Evolutionary conservation across 2,113 vertebrate genomes (phyloP), one percentile per base, ranked within the genome.

Genomic region (Arvicanthis niloticus): DNA sequence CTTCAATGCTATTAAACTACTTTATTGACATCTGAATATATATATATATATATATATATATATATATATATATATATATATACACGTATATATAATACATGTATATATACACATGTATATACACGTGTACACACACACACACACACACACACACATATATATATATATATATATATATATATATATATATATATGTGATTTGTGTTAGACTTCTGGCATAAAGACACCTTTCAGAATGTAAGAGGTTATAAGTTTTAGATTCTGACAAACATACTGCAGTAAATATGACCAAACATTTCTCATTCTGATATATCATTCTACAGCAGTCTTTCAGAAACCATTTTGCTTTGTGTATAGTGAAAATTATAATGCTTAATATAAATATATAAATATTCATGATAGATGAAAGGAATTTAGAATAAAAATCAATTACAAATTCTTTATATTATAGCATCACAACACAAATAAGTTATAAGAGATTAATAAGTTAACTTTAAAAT

Each of bases 171-270:
- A 45, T 45, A 45, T 45, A 45, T 45, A 45, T 45, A 45, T 45
- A 45, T 45, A 45, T 45, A 45, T 45, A 45, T 45, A 45, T 45
- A 45, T 45, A 45, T 45, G 5, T 45, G 5, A 72, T 85, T 89
- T 45, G 68, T 80, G 31, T 65, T 56, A 0, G 16, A 86, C 31
- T 40, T 95, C 26, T 89, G 51, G 65, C 58, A 81, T 84, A 86
- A 96, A 88, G 70, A 56, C 4, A 80, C 56, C 95, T 96, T 91
- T 94, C 56, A 95, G 73, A 87, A 96, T 81, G 67, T n/a, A 80
- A 91, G 3, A 80, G 42, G 42, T 76, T 76, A 93, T 72, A 77
- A 89, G 89, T 51, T 91, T 93, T 80, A 75, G 31, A 89, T 26
- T 93, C 77, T 89, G 48, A 75, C 58, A 75, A 60, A 78, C n/a